Percentiles rank a stretch among this genome's conserved stretches.
Conservation (phyloP, 2,888 invertebrate genomes). For the Palloptera scutellata region DNA sequence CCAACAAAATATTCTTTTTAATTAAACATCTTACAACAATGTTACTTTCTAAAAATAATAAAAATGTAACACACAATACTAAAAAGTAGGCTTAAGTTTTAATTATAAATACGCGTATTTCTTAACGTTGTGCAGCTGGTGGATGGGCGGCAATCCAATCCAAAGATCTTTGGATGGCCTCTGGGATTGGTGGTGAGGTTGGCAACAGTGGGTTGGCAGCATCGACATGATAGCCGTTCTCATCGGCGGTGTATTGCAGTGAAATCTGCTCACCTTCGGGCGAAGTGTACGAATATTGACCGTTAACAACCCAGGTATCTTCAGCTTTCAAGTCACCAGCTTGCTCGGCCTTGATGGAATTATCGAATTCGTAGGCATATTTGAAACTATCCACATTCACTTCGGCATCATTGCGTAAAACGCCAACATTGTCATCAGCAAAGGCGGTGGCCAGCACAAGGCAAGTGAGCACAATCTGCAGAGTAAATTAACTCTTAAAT, state of each 20-base stretch:
- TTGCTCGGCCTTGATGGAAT: constrained; percentile 46
- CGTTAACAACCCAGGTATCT: constrained; percentile 40
- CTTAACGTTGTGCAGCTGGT: neutral
- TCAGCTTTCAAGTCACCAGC: constrained; percentile 40
- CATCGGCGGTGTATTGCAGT: constrained; percentile 45
- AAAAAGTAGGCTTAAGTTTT: too few species aligned
- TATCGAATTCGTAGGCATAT: constrained; percentile 47
- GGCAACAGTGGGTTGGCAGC: constrained; percentile 50
- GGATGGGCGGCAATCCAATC: constrained; percentile 46
- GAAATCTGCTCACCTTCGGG: constrained; percentile 50
- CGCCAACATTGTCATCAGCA: constrained; percentile 47
- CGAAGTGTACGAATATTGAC: constrained; percentile 39
- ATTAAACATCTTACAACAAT: too few species aligned
- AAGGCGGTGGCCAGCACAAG: constrained; percentile 47
- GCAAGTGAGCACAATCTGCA: constrained; percentile 53
- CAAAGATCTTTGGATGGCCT: constrained; percentile 41
- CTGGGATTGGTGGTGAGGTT: constrained; percentile 54
- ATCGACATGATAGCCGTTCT: constrained; percentile 47
- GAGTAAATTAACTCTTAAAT: too few species aligned
- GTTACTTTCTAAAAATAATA: too few species aligned
- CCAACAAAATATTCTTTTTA: too few species aligned
- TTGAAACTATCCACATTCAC: constrained; percentile 48
- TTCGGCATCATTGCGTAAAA: constrained; percentile 45
- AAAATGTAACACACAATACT: too few species aligned
- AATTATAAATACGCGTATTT: too few species aligned